Base-by-base conservation (phyloP, 2,888 invertebrate species). In the Sabatieria punctata region DNA sequence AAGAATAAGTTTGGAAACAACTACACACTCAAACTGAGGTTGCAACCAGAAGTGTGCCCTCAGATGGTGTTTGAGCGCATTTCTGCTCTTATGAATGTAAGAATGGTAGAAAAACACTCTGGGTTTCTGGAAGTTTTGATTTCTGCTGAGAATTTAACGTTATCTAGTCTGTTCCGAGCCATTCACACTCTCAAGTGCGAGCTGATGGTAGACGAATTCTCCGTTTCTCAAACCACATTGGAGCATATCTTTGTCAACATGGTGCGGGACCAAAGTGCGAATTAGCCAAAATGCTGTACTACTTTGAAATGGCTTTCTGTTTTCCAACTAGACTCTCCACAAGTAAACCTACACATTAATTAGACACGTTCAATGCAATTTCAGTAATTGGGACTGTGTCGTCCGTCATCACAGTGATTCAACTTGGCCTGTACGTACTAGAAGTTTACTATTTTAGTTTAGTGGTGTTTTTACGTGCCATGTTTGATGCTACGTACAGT, bases 1-100 rank as follows among this genome's bases (percentile, higher is more conserved):
- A 51, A 51, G 25, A 41, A 43, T 41, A 50, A 40, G 43, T 49
- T 19, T 22, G 45, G 45, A 27, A 45, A 45, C 15, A 25, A 21
- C n/a, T 45, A 45, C 45, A 45, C 24, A 18, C n/a, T 38, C 30
- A 45, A 45, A 30, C 38, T 44, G 6, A 22, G 23, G 19, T 4
- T 45, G 23, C 27, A 30, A 6, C 2, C 25, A 6, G 2, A 15
- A 11, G 3, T 13, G 6, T 15, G 6, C 15, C 23, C 13, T 8
- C 22, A 4, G 8, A 22, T 4, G 22, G 21, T 39, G 3, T 6
- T 11, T 21, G 22, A 41, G 4, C 13, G 11, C 4, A 33, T 3
- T 4, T 3, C 6, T 19, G 27, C 4, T 25, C 39, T n/a, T n/a
- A n/a, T n/a, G n/a, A 21, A 8, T 6, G 19, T 21, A 38, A 6